Percentiles rank a stretch among this genome's conserved stretches.
phyloP scores from a whole-genome alignment of 1,140 invertebrate species.

The Oryctes rhinoceros region DNA sequence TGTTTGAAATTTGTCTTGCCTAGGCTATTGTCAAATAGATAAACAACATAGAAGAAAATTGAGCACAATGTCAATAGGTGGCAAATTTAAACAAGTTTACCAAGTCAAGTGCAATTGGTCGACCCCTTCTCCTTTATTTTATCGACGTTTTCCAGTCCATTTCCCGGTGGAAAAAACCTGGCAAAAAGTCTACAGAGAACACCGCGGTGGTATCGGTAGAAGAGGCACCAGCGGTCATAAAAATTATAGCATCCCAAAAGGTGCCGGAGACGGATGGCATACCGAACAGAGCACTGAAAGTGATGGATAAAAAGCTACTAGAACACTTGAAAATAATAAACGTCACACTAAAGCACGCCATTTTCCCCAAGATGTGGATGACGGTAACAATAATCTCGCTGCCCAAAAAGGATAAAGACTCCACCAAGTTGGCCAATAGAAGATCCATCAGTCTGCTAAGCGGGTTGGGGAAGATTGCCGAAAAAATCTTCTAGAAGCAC shows the following conservation, averaged over 20 bases:
- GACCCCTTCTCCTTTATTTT: too few relatives aligned
- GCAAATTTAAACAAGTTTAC: too few relatives aligned
- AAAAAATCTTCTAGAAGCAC: not conserved
- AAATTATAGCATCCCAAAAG: not conserved
- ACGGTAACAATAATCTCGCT: not conserved
- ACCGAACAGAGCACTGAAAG: not conserved
- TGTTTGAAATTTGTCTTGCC: too few relatives aligned
- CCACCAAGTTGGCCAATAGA: not conserved
- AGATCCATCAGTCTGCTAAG: slow-evolving; percentile 29
- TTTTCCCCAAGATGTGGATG: slow-evolving; percentile 25
- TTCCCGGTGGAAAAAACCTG: too few relatives aligned
- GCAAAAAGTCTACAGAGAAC: too few relatives aligned
- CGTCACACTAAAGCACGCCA: not conserved
- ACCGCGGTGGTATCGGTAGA: not conserved
- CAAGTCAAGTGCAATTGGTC: too few relatives aligned
- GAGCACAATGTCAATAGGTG: too few relatives aligned
- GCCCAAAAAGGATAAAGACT: slow-evolving; percentile 25
- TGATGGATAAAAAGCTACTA: not conserved
- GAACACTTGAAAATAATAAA: not conserved
- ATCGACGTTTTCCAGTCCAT: too few relatives aligned
- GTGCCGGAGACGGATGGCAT: not conserved
- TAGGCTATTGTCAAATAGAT: too few relatives aligned
- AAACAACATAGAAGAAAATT: too few relatives aligned
- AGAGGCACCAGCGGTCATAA: not conserved
- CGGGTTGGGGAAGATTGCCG: not conserved